phyloP scores from a whole-genome alignment of 2,888 invertebrate species.

The Argyra leucocephala region DNA sequence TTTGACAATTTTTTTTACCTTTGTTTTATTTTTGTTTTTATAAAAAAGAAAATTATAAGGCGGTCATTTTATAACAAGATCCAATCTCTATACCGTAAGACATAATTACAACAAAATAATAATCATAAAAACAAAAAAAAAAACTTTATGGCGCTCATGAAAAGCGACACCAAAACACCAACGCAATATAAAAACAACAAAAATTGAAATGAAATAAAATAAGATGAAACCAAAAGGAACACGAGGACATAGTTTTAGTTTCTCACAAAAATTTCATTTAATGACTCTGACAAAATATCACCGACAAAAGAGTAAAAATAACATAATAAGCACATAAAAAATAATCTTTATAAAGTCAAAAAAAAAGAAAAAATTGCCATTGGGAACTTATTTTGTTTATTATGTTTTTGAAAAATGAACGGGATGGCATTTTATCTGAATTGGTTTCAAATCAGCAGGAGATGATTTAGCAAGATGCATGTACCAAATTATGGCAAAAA shows the following conservation, averaged over 20 bases:
- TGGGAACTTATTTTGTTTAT: not conserved
- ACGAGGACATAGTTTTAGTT: not conserved
- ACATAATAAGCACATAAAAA: not conserved
- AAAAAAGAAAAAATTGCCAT: constrained; percentile 4
- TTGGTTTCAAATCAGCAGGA: constrained; percentile 1
- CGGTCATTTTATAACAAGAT: not conserved
- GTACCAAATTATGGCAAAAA: constrained; percentile 6
- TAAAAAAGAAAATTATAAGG: not conserved
- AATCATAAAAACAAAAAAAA: not conserved
- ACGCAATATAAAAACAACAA: not conserved
- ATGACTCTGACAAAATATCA: constrained; percentile 6
- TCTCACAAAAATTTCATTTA: not conserved
- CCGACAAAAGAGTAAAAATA: not conserved
- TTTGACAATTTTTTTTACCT: not conserved
- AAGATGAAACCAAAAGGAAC: not conserved
- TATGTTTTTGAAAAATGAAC: not conserved
- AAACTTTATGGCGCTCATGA: constrained; percentile 6
- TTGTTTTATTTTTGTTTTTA: not conserved
- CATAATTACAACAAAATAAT: not conserved
- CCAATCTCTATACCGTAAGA: not conserved
- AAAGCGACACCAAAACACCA: constrained; percentile 6
- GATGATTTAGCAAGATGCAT: constrained; percentile 6
- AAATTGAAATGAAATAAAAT: not conserved
- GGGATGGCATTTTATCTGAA: constrained; percentile 4
- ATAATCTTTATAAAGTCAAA: not conserved